Conservation (phyloP, 1,140 invertebrate species). For the Lamellibrachia luymesi region DNA sequence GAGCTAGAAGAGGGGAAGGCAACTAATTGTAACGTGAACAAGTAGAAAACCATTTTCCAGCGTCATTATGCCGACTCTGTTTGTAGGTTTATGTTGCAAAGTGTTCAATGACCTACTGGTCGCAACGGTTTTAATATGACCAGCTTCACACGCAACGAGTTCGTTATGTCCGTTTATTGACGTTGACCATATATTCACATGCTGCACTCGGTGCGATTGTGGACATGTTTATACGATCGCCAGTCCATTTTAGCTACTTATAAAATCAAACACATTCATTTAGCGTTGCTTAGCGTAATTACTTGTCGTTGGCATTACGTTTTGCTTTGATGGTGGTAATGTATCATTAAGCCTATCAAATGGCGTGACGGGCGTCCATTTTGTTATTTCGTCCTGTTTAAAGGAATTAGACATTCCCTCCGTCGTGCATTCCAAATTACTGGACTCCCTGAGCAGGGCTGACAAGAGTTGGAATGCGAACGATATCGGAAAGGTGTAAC, state of each 20-base stretch:
- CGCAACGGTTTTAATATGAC: neutral
- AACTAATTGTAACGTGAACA: too few species aligned
- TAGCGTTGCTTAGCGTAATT: neutral
- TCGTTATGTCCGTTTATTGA: neutral
- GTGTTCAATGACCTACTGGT: too few species aligned
- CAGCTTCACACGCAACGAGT: neutral
- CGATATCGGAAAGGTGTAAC: neutral
- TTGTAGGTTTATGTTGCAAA: too few species aligned
- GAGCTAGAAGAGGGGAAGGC: too few species aligned
- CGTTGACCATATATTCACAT: neutral
- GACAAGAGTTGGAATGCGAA: neutral
- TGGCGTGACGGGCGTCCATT: neutral
- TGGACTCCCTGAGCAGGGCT: too few species aligned
- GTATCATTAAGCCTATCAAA: neutral
- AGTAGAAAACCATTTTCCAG: too few species aligned
- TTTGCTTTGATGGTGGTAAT: neutral
- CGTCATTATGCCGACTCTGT: too few species aligned
- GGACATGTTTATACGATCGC: neutral
- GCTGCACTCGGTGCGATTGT: neutral
- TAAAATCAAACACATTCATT: neutral
- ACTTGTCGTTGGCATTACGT: neutral
- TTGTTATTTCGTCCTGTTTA: neutral
- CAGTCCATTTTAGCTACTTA: neutral
- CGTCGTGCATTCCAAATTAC: too few species aligned
- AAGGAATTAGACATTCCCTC: too few species aligned